A percentile compares a stretch with the other conserved stretches of the same genome.
Conservation (phyloP, 2,113 vertebrate genomes). For the Prunella himalayana region DNA sequence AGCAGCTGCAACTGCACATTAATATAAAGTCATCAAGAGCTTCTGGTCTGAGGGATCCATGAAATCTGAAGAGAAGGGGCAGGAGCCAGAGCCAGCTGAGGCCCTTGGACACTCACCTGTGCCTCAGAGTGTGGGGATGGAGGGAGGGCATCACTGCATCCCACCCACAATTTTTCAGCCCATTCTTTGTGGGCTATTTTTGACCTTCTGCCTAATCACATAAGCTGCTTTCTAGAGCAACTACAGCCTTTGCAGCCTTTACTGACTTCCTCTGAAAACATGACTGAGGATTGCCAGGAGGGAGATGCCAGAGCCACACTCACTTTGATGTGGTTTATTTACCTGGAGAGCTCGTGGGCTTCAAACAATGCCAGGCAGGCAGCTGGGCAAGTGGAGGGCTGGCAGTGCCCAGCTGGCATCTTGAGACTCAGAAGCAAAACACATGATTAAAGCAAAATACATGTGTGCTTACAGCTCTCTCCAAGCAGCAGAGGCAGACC, state of each 20-base stretch:
- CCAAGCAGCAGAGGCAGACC: background rate
- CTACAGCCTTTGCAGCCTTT: constrained; percentile 8
- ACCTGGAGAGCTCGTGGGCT: background rate
- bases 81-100: background rate
- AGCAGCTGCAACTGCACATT: background rate
- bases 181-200: constrained; percentile 12
- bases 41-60: background rate
- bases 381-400: background rate
- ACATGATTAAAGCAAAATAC: background rate
- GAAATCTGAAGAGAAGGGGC: background rate
- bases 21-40: background rate
- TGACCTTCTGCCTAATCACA: background rate
- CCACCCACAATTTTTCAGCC: background rate
- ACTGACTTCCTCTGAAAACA: background rate
- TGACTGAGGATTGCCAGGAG: background rate
- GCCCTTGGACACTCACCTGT: background rate
- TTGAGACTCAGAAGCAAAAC: background rate
- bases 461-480: background rate
- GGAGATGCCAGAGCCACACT: background rate
- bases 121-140: rapidly evolving
- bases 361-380: background rate
- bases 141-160: background rate
- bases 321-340: background rate
- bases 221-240: constrained; percentile 27
- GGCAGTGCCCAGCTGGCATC: background rate